Conservation (phyloP, 2,113 vertebrate genomes). For the Redunca redunca region DNA sequence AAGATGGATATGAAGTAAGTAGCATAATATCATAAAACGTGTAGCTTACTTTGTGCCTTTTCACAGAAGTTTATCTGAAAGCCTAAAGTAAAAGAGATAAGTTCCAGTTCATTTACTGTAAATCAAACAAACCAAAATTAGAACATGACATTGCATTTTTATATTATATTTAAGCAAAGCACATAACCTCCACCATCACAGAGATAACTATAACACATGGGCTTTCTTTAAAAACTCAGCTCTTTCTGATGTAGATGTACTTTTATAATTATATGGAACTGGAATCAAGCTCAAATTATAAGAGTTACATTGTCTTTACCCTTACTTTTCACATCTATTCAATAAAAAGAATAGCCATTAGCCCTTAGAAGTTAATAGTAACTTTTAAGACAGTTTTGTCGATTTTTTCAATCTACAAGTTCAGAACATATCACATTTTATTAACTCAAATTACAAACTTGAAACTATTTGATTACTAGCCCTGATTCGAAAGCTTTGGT, state of each 20-base stretch:
- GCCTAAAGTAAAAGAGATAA: slow-evolving; percentile 76
- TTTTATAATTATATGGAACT: not conserved
- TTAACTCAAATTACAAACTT: not conserved
- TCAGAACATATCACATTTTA: not conserved
- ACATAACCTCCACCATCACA: not conserved
- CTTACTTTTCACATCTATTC: not conserved
- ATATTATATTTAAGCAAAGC: slow-evolving; percentile 47
- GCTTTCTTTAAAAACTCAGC: not conserved
- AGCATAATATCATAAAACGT: slow-evolving; percentile 72
- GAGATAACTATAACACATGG: not conserved
- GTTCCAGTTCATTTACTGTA: slow-evolving; percentile 74
- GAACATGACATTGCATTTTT: slow-evolving; percentile 62
- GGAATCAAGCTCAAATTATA: not conserved
- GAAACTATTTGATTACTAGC: not conserved
- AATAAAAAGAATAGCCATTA: not conserved
- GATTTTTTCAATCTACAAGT: not conserved
- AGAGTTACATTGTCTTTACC: not conserved
- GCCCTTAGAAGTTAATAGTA: not conserved
- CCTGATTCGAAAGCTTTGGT: not conserved
- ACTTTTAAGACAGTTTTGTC: not conserved
- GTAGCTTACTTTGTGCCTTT: slow-evolving; percentile 76
- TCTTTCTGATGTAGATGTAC: not conserved
- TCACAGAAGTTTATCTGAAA: slow-evolving; percentile 79
- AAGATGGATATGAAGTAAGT: slow-evolving; percentile 68
- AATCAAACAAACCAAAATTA: slow-evolving; percentile 69